These are phyloP conservation scores for Esox masquinongy DNA, from an alignment of 2,797 vertebrate genomes.

Conservation along the genomic window DNA sequence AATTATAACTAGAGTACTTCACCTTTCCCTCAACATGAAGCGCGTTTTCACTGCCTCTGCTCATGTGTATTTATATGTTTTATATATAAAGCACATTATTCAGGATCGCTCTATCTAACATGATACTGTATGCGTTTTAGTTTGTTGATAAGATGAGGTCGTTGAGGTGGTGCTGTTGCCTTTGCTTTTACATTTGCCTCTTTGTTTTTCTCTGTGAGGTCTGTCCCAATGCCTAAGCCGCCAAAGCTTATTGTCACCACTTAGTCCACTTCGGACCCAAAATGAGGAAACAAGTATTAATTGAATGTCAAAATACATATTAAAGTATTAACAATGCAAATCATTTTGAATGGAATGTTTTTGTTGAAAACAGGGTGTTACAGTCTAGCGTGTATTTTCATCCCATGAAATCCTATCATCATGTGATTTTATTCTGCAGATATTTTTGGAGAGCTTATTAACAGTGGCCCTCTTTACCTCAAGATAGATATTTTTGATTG, in stretches of 20 bases:
- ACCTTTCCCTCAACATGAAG: slow-evolving; percentile 73
- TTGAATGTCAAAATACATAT: slow-evolving; percentile 60
- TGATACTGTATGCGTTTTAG: slow-evolving; percentile 62
- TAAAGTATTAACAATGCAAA: slow-evolving; percentile 47
- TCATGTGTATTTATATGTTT: slow-evolving; percentile 78
- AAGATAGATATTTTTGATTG: not conserved
- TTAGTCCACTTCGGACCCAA: slow-evolving; percentile 44
- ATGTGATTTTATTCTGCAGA: not conserved
- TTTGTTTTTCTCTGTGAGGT: slow-evolving; percentile 70
- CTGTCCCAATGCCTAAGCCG: slow-evolving; percentile 74
- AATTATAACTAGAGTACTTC: slow-evolving; percentile 62
- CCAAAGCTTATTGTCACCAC: slow-evolving; percentile 59
- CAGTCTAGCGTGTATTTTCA: slow-evolving; percentile 29
- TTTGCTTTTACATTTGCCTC: slow-evolving; percentile 60
- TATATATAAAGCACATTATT: slow-evolving; percentile 75
- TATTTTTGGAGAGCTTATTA: not conserved
- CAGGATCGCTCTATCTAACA: slow-evolving; percentile 55
- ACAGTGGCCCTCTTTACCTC: not conserved
- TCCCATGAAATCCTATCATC: not conserved
- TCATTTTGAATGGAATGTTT: slow-evolving; percentile 41
- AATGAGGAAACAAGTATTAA: slow-evolving; percentile 46
- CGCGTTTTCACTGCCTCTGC: slow-evolving; percentile 77
- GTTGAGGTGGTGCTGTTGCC: slow-evolving; percentile 60
- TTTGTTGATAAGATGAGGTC: slow-evolving; percentile 63
- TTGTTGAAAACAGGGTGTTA: slow-evolving; percentile 44